A percentile compares a stretch with the other conserved stretches of the same genome.
Conservation (phyloP, 2,888 invertebrate species). For the Oscheius myriophilus region DNA sequence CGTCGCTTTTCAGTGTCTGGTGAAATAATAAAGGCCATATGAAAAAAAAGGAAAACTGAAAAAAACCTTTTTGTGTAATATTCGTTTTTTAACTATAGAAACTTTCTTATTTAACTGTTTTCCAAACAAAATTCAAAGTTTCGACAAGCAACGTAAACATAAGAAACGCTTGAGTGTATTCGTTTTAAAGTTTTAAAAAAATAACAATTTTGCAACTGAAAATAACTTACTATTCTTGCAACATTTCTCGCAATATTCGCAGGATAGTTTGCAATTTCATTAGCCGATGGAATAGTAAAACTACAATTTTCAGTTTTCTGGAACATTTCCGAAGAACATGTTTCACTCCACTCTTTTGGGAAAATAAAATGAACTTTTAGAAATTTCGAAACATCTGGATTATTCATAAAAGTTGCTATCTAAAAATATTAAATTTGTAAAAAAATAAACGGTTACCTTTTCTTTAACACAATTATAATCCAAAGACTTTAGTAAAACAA, state of each 20-base stretch:
- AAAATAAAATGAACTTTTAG: constrained; percentile 26
- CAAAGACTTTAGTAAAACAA: background rate
- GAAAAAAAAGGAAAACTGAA: too few relatives aligned
- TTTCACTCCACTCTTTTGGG: background rate
- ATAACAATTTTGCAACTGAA: too few relatives aligned
- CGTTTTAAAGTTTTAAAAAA: too few relatives aligned
- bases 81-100: too few relatives aligned
- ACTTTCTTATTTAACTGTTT: too few relatives aligned
- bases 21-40: too few relatives aligned
- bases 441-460: constrained; percentile 10
- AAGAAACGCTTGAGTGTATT: too few relatives aligned
- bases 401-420: background rate
- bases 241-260: constrained; percentile 32
- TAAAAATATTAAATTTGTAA: background rate
- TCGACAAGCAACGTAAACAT: too few relatives aligned
- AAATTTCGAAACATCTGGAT: background rate
- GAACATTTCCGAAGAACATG: background rate
- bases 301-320: background rate
- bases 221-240: constrained; percentile 27
- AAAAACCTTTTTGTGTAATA: too few relatives aligned
- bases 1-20: too few relatives aligned
- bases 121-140: too few relatives aligned
- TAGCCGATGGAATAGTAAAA: background rate
- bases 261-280: constrained; percentile 26
- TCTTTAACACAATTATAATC: constrained; percentile 15